Base-by-base conservation (phyloP, 2,888 invertebrate genomes). In the Drosophila aldrichi region DNA sequence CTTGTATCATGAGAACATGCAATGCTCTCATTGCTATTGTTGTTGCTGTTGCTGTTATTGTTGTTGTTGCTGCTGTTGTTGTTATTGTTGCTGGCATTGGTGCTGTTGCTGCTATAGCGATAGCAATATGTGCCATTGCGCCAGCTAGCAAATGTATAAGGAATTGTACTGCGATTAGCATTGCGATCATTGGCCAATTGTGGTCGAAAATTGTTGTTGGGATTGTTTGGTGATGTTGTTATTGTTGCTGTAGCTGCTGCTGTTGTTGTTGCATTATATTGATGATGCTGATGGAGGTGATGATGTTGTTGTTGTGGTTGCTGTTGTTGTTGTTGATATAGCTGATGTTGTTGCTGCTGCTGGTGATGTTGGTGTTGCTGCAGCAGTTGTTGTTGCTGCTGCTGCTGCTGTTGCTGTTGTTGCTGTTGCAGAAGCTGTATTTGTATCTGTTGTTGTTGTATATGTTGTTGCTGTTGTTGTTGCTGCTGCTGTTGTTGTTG, bases 101-200 rank as follows among this genome's bases (percentile, higher is more conserved):
- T 86, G 68, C 32, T 72, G 60, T 65, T 80, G 59, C 63, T 62
- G 59, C 64, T 74, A 25, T 73, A 70, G 59, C 72, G 88, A 69
- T 88, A 86, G 58, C 89, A 82, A 68, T 82, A 86, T 38, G 85
- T 85, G 41, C 88, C 88, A 43, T 64, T 79, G 38, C 84, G 89
- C 89, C 84, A 84, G 74, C 84, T 87, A 58, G 81, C 82, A 70
- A 83, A 91, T 20, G 77, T 82, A 60, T 89, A 88, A 68, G 79
- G 85, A 64, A 83, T 72, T 61, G 78, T 68, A 62, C 71, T 68
- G 38, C 57, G 73, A 56, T 70, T 79, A 55, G 77, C 41, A 79
- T 75, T 75, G 22, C 58, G 77, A 57, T 70, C 77, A 75, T 81
- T 78, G 54, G 79, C 55, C 70, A 83, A 70, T 64, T 72, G 67